A percentile compares a stretch with the other conserved stretches of the same genome.
phyloP scores from a whole-genome alignment of 2,113 vertebrate genomes.

The Gymnorhina tibicen region DNA sequence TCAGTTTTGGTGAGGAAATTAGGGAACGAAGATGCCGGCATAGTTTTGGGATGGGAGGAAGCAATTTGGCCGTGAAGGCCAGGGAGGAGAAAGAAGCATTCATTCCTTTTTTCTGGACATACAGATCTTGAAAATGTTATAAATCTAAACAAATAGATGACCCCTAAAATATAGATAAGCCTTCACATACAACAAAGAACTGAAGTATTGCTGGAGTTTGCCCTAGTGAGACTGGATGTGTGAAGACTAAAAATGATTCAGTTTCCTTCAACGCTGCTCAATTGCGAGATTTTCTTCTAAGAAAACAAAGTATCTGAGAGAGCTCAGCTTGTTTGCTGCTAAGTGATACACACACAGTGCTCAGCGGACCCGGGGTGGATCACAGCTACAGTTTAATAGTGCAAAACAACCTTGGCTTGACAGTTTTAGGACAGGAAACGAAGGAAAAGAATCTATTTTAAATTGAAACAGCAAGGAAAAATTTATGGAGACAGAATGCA shows the following conservation, averaged over 20 bases:
- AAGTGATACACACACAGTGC: neutral
- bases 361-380: rapidly evolving
- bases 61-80: neutral
- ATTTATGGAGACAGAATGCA: constrained; percentile 40
- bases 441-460: neutral
- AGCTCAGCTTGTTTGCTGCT: neutral
- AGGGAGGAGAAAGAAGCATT: neutral
- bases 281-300: neutral
- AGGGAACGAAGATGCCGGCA: neutral
- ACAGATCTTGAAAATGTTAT: neutral
- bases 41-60: neutral
- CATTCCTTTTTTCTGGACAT: neutral
- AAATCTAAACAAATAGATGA: neutral
- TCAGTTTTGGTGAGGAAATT: neutral
- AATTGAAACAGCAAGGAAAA: constrained; percentile 30
- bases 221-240: neutral
- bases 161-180: neutral
- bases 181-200: neutral
- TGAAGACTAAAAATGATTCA: neutral
- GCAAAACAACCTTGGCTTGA: constrained; percentile 6
- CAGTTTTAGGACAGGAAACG: constrained; percentile 24
- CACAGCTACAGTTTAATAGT: neutral
- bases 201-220: neutral
- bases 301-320: neutral
- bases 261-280: neutral